Base-by-base conservation (phyloP, 2,888 invertebrate species). In the Lordiphosa fenestrarum region DNA sequence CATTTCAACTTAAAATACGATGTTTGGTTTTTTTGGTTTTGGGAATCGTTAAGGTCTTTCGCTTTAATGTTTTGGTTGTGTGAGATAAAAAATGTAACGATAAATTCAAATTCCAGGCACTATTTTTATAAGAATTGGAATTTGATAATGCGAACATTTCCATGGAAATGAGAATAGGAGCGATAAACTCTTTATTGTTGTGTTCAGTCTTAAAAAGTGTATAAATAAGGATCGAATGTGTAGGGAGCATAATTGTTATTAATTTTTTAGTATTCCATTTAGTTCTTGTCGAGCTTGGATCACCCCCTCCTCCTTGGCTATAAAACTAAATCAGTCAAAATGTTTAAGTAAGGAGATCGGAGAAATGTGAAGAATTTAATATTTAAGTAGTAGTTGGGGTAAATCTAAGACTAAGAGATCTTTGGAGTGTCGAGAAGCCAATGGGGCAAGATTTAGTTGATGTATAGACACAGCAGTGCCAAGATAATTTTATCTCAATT, bases 181-280 rank as follows among this genome's bases (percentile, higher is more conserved):
- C 30, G 30, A 66, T 25, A 51, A 62, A 64, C 53, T 64, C 51
- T 64, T 15, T 53, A 63, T 52, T 60, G 69, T 30, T 30, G 63
- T 58, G 54, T 47, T 80, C 83, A 81, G 83, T 82, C 80, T 83
- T 65, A 54, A 69, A 44, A 59, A 5, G 71, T 82, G 62, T 19
- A 55, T 61, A 53, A 42, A 35, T 44, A 62, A 59, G 30, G 54
- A 58, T 42, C 40, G 54, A 63, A 63, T 54, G 62, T 54, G 54
- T 50, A 15, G 48, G 47, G 37, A 25, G 25, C n/a, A 25, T 33
- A 61, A 61, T 50, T 15, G 4, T 15, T 15, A 19, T 3, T 4
- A 2, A 19, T 4, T 10, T 6, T 39, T 13, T 15, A 36, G 3
- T 10, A 35, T 35, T 35, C 57, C 37, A 33, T 57, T 39, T 25